Evolutionary conservation across 2,113 vertebrate species (phyloP).

Genomic region (Semicossyphus pulcher): DNA sequence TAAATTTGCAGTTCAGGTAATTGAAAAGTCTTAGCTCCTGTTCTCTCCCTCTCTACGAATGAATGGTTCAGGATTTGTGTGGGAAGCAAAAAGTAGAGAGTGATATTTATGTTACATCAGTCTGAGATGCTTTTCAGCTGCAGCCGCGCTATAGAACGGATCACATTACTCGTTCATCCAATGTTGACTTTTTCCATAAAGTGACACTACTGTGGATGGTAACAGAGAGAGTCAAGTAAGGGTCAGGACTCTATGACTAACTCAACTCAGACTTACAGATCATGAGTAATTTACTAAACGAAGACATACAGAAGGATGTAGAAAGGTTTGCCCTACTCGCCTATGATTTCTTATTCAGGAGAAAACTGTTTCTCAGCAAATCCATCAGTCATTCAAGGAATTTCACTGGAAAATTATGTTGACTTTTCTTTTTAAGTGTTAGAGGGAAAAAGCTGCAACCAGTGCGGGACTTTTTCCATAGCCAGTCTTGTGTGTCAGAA

Average conservation of each 20-base stretch:
- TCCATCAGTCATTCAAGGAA: background rate
- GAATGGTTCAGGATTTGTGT: too few relatives aligned
- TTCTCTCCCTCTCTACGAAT: too few relatives aligned
- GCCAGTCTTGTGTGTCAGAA: constrained; percentile 5
- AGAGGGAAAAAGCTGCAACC: constrained; percentile 8
- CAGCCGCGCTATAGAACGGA: constrained; percentile 17
- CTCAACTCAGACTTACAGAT: constrained; percentile 25
- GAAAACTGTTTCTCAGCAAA: background rate
- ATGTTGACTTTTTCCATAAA: constrained; percentile 53
- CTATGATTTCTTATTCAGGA: background rate
- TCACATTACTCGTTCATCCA: constrained; percentile 55
- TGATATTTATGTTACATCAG: too few relatives aligned
- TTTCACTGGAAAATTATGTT: background rate
- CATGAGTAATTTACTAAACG: background rate
- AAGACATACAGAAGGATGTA: background rate
- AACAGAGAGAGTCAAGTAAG: constrained; percentile 25
- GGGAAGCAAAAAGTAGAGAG: too few relatives aligned
- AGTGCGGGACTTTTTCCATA: background rate
- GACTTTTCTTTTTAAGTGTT: constrained; percentile 12
- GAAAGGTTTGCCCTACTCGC: too few relatives aligned
- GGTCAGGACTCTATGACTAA: constrained; percentile 31
- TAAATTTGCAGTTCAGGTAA: too few relatives aligned
- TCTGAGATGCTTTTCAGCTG: background rate
- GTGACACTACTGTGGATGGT: constrained; percentile 21
- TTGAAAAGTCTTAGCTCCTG: too few relatives aligned